These are phyloP conservation scores for Hycleus cichorii DNA, from an alignment of 1,140 invertebrate genomes.

Conservation along the genomic window DNA sequence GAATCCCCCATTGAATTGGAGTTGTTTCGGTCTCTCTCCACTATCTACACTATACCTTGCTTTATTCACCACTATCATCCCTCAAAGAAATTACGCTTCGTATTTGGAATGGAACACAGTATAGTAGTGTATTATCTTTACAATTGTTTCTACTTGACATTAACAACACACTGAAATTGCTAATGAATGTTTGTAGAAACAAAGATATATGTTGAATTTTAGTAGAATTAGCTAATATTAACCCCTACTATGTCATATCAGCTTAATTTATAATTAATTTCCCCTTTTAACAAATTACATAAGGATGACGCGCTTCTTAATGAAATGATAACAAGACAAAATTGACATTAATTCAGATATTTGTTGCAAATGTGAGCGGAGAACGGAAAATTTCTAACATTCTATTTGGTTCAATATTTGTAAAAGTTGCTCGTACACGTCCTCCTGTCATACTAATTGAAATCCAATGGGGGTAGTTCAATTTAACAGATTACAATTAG, in stretches of 20 bases:
- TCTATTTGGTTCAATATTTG: no score
- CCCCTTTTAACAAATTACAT: conserved; percentile 15
- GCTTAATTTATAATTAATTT: conserved; percentile 25
- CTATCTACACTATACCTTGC: neutral
- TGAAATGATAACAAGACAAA: conserved; percentile 14
- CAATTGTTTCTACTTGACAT: conserved; percentile 24
- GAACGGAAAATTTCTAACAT: no score
- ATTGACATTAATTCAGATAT: neutral
- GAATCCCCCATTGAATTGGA: conserved; percentile 24
- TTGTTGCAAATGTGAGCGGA: no score
- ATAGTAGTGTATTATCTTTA: conserved; percentile 17
- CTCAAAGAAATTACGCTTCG: neutral
- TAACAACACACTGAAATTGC: conserved; percentile 24
- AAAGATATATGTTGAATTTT: conserved; percentile 25
- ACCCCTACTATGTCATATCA: conserved; percentile 15
- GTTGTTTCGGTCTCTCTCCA: conserved; percentile 22
- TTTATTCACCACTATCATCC: no score
- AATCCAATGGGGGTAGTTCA: conserved; percentile 7
- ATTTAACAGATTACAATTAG: conserved; percentile 24
- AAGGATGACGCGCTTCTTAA: conserved; percentile 8
- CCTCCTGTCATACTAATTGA: conserved; percentile 2
- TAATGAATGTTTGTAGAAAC: conserved; percentile 27
- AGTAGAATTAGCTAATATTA: conserved; percentile 22
- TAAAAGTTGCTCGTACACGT: no score
- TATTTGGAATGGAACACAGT: neutral